Evolutionary conservation across 1,140 invertebrate genomes (phyloP).

Genomic region (Manduca sexta): DNA sequence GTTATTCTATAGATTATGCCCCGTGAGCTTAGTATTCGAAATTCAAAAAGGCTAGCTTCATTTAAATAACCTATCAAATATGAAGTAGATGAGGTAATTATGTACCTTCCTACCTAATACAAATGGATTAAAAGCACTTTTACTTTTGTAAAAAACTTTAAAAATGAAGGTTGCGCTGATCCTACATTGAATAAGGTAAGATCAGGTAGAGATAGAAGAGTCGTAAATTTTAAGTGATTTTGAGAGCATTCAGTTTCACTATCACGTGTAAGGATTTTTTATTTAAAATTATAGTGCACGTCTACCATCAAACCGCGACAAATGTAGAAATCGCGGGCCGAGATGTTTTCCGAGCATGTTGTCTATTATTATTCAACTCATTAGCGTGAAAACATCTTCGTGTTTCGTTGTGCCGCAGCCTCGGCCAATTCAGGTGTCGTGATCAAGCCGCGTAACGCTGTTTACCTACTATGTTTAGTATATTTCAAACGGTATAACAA

Average conservation of each 20-base stretch:
- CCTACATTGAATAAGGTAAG: too few species aligned
- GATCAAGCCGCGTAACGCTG: conserved; percentile 21
- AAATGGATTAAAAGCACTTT: too few species aligned
- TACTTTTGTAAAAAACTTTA: too few species aligned
- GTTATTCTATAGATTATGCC: too few species aligned
- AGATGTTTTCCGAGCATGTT: conserved; percentile 21
- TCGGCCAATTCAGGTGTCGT: conserved; percentile 7
- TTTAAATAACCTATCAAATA: too few species aligned
- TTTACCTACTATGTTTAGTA: conserved; percentile 14
- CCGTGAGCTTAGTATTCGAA: too few species aligned
- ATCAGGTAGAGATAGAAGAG: too few species aligned
- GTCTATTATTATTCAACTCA: conserved; percentile 24
- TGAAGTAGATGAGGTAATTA: too few species aligned
- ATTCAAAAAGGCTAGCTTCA: too few species aligned
- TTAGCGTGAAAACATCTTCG: conserved; percentile 34
- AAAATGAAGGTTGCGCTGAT: too few species aligned
- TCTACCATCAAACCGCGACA: conserved; percentile 4
- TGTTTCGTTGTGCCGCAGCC: conserved; percentile 14
- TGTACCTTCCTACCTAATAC: too few species aligned
- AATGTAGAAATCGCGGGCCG: conserved; percentile 16
- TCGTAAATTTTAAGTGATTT: too few species aligned
- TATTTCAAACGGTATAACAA: conserved; percentile 13
- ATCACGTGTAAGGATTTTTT: conserved; percentile 8
- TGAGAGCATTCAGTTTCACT: conserved; percentile 11
- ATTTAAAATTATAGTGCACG: conserved; percentile 9